Conservation (phyloP, 2,888 invertebrate genomes). For the Aphidoletes aphidimyza region DNA sequence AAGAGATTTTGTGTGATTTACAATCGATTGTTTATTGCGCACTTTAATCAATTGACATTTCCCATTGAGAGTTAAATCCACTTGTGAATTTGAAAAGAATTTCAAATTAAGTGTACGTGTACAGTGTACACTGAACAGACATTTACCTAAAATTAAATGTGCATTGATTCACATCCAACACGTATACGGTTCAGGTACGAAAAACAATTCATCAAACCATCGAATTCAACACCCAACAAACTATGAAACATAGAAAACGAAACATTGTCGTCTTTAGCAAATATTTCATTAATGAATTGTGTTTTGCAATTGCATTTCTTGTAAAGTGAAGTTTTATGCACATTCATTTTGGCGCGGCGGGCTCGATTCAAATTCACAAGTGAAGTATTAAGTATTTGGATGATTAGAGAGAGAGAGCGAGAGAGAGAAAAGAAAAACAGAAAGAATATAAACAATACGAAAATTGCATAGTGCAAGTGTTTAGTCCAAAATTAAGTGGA, state of each 20-base stretch:
- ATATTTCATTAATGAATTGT: slow-evolving; percentile 13
- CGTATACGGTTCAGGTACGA: not conserved
- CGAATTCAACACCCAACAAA: not conserved
- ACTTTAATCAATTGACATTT: not conserved
- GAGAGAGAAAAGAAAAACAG: too few relatives aligned
- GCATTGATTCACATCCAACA: too few relatives aligned
- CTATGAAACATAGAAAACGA: slow-evolving; percentile 47
- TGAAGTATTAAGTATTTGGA: too few relatives aligned
- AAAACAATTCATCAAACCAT: not conserved
- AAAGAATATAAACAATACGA: too few relatives aligned
- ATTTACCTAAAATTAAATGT: too few relatives aligned
- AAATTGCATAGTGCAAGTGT: too few relatives aligned
- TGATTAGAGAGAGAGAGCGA: too few relatives aligned
- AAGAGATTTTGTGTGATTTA: slow-evolving; percentile 11
- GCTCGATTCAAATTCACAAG: not conserved
- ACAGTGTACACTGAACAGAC: too few relatives aligned
- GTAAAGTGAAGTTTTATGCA: not conserved
- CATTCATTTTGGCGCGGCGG: not conserved
- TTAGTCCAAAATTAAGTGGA: too few relatives aligned
- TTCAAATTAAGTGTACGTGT: not conserved
- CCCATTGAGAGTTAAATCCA: not conserved
- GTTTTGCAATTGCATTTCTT: not conserved
- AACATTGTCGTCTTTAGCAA: slow-evolving; percentile 13
- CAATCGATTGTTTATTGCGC: slow-evolving; percentile 47
- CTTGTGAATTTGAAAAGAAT: not conserved